A percentile compares a stretch with the other conserved stretches of the same genome.
Evolutionary conservation across 2,888 invertebrate species (phyloP).

Genomic region (Parnassius smintheus): DNA sequence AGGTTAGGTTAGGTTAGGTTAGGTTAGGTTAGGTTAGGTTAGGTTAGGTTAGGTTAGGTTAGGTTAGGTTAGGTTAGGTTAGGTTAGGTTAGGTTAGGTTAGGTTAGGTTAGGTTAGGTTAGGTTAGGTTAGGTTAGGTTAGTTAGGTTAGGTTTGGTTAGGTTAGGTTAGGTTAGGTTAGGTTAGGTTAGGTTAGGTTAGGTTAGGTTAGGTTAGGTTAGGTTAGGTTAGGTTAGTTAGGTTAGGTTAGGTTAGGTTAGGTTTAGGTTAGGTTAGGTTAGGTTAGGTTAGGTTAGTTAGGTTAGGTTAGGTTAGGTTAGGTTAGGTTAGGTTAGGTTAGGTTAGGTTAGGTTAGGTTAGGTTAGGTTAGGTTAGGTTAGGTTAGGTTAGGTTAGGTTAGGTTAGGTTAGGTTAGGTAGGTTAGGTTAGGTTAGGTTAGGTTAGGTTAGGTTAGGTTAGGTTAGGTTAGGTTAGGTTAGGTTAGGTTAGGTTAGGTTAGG

Average conservation of each 20-base stretch:
- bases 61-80: constrained; percentile 30
- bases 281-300: not conserved
- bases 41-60: not conserved
- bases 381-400: constrained; percentile 3
- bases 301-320: constrained; percentile 3
- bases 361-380: constrained; percentile 2
- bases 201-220: constrained; percentile 35
- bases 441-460: no score
- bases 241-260: not conserved
- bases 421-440: no score
- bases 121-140: constrained; percentile 35
- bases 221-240: constrained; percentile 22
- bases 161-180: not conserved
- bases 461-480: not conserved
- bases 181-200: not conserved
- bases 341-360: constrained; percentile 1
- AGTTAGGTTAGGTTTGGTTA: constrained; percentile 32
- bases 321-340: constrained; percentile 2
- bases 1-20: constrained; percentile 32
- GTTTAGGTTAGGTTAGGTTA: no score
- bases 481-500: not conserved
- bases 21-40: constrained; percentile 28
- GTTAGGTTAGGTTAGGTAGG: no score
- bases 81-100: constrained; percentile 35
- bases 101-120: constrained; percentile 35